Evolutionary conservation across 2,113 vertebrate genomes (phyloP).

Genomic region (Struthio camelus): DNA sequence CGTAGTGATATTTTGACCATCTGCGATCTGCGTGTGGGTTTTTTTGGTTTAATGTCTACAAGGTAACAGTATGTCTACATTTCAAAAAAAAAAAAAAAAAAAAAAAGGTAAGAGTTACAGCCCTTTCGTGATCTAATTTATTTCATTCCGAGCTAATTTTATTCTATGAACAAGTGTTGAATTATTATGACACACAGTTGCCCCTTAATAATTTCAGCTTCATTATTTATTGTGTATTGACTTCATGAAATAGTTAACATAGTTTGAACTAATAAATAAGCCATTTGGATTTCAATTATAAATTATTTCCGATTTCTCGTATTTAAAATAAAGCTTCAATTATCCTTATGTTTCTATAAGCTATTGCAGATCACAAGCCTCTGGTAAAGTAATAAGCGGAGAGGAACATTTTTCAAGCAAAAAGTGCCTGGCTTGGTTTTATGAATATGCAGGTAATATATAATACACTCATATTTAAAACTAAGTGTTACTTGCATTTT

Average conservation of each 20-base stretch:
- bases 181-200: neutral
- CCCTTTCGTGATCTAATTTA: too few relatives aligned
- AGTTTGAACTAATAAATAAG: neutral
- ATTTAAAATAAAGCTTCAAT: conserved; percentile 36
- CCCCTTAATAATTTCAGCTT: neutral
- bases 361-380: conserved; percentile 88
- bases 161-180: neutral
- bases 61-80: neutral
- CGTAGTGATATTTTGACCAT: neutral
- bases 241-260: neutral
- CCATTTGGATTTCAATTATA: neutral
- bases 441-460: conserved; percentile 89
- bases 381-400: conserved; percentile 82
- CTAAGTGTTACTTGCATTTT: neutral
- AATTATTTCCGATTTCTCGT: neutral
- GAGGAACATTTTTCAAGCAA: conserved; percentile 94
- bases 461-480: conserved; percentile 25
- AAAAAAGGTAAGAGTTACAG: too few relatives aligned
- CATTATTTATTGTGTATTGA: neutral
- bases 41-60: neutral
- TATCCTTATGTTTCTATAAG: conserved; percentile 73
- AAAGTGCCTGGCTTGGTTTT: conserved; percentile 97
- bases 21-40: neutral
- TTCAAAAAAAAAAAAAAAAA: neutral
- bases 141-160: neutral